Conservation (phyloP, 2,797 vertebrate genomes). For the Phyllotis vaccarum region DNA sequence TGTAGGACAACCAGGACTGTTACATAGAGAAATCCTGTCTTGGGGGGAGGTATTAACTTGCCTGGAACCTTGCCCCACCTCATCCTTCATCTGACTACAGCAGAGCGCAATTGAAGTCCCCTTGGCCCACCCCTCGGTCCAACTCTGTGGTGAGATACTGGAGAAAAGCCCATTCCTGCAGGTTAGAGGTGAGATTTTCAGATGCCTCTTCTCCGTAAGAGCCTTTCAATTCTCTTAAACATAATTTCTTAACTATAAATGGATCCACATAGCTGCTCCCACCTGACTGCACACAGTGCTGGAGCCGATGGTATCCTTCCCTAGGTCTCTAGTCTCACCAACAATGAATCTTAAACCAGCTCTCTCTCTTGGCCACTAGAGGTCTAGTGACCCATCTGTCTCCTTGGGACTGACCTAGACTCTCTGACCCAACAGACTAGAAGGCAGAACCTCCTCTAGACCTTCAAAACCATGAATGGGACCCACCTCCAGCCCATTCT, state of each 20-base stretch:
- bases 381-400: background rate
- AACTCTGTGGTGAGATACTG: background rate
- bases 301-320: background rate
- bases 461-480: background rate
- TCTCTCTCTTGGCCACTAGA: constrained; percentile 9
- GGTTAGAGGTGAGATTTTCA: background rate
- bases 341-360: background rate
- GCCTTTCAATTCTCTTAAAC: background rate
- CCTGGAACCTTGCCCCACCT: background rate
- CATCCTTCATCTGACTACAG: background rate
- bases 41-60: background rate
- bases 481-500: background rate
- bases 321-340: background rate
- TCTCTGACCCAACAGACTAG: background rate
- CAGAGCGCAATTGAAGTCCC: background rate
- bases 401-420: background rate
- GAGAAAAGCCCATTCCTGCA: background rate
- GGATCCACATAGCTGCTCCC: background rate
- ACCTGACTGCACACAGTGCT: background rate
- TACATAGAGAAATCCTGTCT: too few relatives aligned
- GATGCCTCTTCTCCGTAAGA: background rate
- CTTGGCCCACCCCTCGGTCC: background rate
- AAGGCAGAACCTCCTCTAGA: background rate
- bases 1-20: too few relatives aligned
- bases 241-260: background rate